Conservation (phyloP, 2,888 invertebrate genomes). For the Ceramica pisi region DNA sequence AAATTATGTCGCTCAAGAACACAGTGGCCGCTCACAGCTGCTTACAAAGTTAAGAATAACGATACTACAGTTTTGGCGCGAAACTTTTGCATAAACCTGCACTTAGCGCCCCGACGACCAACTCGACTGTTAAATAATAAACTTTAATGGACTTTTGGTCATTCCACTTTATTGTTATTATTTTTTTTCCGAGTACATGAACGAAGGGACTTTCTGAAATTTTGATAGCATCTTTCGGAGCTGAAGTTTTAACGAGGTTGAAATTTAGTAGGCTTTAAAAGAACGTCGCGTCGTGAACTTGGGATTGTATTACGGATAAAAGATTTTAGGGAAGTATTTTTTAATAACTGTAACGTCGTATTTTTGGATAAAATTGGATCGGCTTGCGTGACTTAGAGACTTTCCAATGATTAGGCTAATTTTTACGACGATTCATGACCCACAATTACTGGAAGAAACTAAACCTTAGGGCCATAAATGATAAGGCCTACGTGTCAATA, state of each 20-base stretch:
- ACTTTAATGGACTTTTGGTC: slow-evolving; percentile 70
- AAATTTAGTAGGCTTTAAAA: slow-evolving; percentile 56
- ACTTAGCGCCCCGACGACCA: slow-evolving; percentile 67
- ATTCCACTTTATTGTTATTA: slow-evolving; percentile 65
- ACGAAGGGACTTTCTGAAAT: slow-evolving; percentile 58
- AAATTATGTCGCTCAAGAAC: slow-evolving; percentile 61
- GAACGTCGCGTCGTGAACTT: slow-evolving; percentile 45
- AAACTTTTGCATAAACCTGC: slow-evolving; percentile 73
- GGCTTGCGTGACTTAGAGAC: background rate
- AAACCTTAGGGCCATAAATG: too few relatives aligned
- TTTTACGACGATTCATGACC: background rate
- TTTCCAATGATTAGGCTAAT: too few relatives aligned
- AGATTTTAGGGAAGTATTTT: slow-evolving; percentile 43
- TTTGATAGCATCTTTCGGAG: slow-evolving; percentile 60
- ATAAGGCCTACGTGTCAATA: too few relatives aligned
- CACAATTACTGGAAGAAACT: background rate
- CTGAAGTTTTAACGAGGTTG: slow-evolving; percentile 62
- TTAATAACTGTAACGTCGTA: slow-evolving; percentile 22
- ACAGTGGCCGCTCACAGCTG: slow-evolving; percentile 71
- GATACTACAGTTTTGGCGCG: slow-evolving; percentile 71
- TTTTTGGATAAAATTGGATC: background rate
- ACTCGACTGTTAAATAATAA: slow-evolving; percentile 73
- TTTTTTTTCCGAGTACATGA: slow-evolving; percentile 50
- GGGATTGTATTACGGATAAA: slow-evolving; percentile 48
- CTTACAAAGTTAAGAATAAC: slow-evolving; percentile 73